Base-by-base conservation (phyloP, 2,888 invertebrate species). In the Hirtodrosophila histrioides region DNA sequence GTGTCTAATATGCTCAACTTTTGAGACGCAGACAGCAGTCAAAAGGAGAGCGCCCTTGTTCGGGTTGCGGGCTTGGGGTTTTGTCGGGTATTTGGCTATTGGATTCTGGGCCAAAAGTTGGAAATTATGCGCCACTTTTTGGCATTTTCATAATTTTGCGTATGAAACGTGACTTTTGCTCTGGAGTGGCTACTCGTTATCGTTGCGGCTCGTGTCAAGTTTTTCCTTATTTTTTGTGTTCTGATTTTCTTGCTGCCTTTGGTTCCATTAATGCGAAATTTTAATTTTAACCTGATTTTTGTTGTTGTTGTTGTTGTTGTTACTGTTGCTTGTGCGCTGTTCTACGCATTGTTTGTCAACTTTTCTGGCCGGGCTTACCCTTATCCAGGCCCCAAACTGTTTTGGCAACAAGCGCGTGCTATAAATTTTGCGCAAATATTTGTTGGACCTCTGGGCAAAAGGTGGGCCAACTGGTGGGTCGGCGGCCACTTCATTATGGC, bases 371-470 rank as follows among this genome's bases (percentile, higher is more conserved):
- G 35, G 73, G 67, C 78, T 70, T 65, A 63, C 54, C 66, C 70
- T 77, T 70, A 85, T 85, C 51, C 82, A 36, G 48, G 41, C 58
- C 36, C 39, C 46, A 44, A 70, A 65, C 54, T 54, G 73, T 60
- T 80, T 67, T 62, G 48, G 58, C 51, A 58, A 51, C 61, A 77
- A 66, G 57, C 79, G 76, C 73, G 74, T 72, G 83, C 79, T 66
- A 84, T 80, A 86, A 86, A 80, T 86, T 74, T 80, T 65, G 73
- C 63, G 73, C 69, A 84, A 84, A 84, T 84, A 86, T 84, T 88
- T 84, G 78, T 51, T 57, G 51, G 69, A 29, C 56, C 57, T 60
- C 44, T 24, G 46, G 44, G 29, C 49, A 62, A 56, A 56, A 39
- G 33, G 44, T 44, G 60, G 56, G 11, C 50, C 41, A 53, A 62